Conservation (phyloP, 2,113 vertebrate species). For the Atlantisia rogersi region DNA sequence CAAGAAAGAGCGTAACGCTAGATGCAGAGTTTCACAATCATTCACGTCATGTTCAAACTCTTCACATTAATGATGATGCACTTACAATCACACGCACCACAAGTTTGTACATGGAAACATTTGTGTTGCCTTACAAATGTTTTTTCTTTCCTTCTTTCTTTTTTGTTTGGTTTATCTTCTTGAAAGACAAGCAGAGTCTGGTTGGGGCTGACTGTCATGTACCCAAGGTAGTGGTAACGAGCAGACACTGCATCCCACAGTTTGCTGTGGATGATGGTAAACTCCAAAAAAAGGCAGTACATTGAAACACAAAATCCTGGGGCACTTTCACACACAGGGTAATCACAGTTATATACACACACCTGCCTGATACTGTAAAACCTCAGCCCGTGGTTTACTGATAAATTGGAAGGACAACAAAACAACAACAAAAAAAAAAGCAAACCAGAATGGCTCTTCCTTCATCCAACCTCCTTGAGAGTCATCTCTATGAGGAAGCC, state of each 20-base stretch:
- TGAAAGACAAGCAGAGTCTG: slow-evolving; percentile 82
- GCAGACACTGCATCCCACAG: slow-evolving; percentile 82
- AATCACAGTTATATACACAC: slow-evolving; percentile 37
- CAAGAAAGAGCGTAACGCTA: slow-evolving; percentile 57
- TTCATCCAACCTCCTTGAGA: slow-evolving; percentile 9
- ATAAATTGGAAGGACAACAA: not conserved
- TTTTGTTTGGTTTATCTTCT: slow-evolving; percentile 48
- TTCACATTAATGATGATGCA: slow-evolving; percentile 53
- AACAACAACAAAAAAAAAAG: not conserved
- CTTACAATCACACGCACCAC: slow-evolving; percentile 67
- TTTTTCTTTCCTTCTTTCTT: slow-evolving; percentile 10
- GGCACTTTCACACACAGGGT: slow-evolving; percentile 54
- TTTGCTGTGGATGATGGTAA: slow-evolving; percentile 83
- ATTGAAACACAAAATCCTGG: slow-evolving; percentile 47
- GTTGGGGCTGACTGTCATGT: slow-evolving; percentile 86
- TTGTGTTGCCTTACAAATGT: slow-evolving; percentile 65
- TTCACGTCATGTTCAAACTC: slow-evolving; percentile 65
- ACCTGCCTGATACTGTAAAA: slow-evolving; percentile 69
- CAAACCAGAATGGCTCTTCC: not conserved
- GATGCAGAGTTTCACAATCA: slow-evolving; percentile 60
- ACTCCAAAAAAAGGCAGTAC: slow-evolving; percentile 77
- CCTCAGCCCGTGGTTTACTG: slow-evolving; percentile 36
- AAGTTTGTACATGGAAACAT: slow-evolving; percentile 69
- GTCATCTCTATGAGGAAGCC: not conserved
- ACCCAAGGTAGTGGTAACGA: slow-evolving; percentile 85